A percentile compares a stretch with the other conserved stretches of the same genome.
phyloP scores from a whole-genome alignment of 2,888 invertebrate species.

The Sinopyrophorus schimmeli region DNA sequence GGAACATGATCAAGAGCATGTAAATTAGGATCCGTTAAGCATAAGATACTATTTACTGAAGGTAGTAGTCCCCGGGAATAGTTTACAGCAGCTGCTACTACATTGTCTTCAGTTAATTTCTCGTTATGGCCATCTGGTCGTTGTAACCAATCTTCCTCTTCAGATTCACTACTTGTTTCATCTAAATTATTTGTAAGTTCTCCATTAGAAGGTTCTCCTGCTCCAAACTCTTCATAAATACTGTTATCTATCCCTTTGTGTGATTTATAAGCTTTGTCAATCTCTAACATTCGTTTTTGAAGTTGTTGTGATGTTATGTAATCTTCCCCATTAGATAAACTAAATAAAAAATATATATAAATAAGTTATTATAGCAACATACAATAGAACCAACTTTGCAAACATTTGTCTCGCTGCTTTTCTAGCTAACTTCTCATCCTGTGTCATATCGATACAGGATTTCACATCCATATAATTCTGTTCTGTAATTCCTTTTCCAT shows the following conservation, averaged over 20 bases:
- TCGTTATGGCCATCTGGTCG: conserved; percentile 59
- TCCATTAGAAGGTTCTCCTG: conserved; percentile 40
- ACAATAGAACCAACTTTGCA: conserved; percentile 62
- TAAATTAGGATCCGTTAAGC: conserved; percentile 69
- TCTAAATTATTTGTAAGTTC: conserved; percentile 47
- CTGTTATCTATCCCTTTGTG: conserved; percentile 7
- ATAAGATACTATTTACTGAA: conserved; percentile 70
- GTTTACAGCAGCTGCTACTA: conserved; percentile 79
- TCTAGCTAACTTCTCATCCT: conserved; percentile 84
- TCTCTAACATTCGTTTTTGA: conserved; percentile 72
- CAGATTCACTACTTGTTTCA: conserved; percentile 44
- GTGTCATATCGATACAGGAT: conserved; percentile 80
- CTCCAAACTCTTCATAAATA: conserved; percentile 10
- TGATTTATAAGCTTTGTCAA: conserved; percentile 55
- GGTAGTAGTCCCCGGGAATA: conserved; percentile 82
- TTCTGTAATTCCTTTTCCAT: conserved; percentile 73
- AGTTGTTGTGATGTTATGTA: conserved; percentile 84
- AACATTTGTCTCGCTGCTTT: conserved; percentile 87
- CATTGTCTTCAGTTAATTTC: conserved; percentile 78
- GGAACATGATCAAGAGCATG: conserved; percentile 73
- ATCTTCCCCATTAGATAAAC: conserved; percentile 82
- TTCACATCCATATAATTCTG: conserved; percentile 74
- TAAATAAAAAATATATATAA: conserved; percentile 23
- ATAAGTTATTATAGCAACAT: background rate
- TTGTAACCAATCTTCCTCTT: conserved; percentile 54